A percentile compares a stretch with the other conserved stretches of the same genome.
These are phyloP conservation scores for Hydra vulgaris DNA, from an alignment of 30 jellyfish, hydroid and myxozoan genomes.

Conservation along the genomic window DNA sequence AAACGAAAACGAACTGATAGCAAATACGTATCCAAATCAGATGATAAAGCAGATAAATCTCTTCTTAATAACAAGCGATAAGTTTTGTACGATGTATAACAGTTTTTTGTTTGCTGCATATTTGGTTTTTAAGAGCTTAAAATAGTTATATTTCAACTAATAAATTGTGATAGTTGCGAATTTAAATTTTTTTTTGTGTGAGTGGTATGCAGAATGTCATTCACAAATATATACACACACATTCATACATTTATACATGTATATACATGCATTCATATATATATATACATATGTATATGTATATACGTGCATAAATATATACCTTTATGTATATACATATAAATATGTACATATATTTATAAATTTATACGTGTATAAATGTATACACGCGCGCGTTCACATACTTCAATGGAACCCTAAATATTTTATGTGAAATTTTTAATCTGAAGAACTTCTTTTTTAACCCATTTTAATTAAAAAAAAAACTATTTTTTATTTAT, in stretches of 20 bases:
- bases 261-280: too few species aligned
- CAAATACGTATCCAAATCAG: not conserved
- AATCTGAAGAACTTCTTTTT: too few species aligned
- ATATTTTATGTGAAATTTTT: too few species aligned
- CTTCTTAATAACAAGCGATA: not conserved
- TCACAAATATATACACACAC: too few species aligned
- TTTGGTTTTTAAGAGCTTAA: not conserved
- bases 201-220: not conserved
- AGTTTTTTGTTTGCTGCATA: not conserved
- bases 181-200: not conserved
- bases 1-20: constrained; percentile 31
- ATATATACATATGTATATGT: too few species aligned
- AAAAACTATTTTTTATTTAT: too few species aligned
- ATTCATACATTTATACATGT: not conserved
- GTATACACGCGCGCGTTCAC: too few species aligned
- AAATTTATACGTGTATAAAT: too few species aligned
- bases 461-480: too few species aligned
- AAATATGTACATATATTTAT: too few species aligned
- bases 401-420: too few species aligned
- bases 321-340: too few species aligned
- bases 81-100: not conserved
- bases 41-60: constrained; percentile 6
- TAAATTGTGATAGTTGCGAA: not conserved
- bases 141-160: not conserved
- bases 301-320: not conserved